Evolutionary conservation across 2,113 vertebrate genomes (phyloP), one percentile per base, ranked within the genome.

Genomic region (Spermophilus dauricus): DNA sequence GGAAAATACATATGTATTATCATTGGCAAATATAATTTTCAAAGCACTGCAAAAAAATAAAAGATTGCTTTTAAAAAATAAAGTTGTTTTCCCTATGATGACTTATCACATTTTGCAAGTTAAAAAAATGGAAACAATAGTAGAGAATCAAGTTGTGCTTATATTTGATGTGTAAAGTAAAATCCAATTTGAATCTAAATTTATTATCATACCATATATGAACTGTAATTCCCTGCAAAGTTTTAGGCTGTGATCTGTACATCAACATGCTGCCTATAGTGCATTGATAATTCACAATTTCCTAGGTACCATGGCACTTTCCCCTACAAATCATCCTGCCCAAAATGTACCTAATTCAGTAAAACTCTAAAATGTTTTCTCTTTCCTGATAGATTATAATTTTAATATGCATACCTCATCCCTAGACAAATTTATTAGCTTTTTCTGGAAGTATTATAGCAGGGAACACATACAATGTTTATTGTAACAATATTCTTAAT

Each of bases 11-110:
- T 70, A 87, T 48, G 7, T 53, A 28, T 87, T 65, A 86, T 77
- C 32, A 28, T 69, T 56, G 9, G 4, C 11, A 97, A 91, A 89
- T 91, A 34, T 4, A 86, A 67, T 82, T 91, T 61, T 93, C 80
- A 42, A 20, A 69, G 67, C 32, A 34, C 32, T 3, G 30, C 32
- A n/a, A 14, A 69, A 32, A 69, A 34, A 61, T 61, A 61, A 69
- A 34, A 85, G 39, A 67, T 67, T 83, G 28, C 24, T 91, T 97
- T 97, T 87, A 89, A 95, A 84, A 28, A 91, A n/a, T 9, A 30
- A 87, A 72, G 18, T 86, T 82, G 39, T n/a, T 95, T 96, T 95
- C 39, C 42, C 10, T 91, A 89, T 89, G 45, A 95, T 78, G n/a
- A 88, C 34, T 91, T 20, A 65, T 86, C n/a, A 73, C 37, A 86